phyloP scores from a whole-genome alignment of 2,797 vertebrate genomes.

The Cyprinodon diabolis region DNA sequence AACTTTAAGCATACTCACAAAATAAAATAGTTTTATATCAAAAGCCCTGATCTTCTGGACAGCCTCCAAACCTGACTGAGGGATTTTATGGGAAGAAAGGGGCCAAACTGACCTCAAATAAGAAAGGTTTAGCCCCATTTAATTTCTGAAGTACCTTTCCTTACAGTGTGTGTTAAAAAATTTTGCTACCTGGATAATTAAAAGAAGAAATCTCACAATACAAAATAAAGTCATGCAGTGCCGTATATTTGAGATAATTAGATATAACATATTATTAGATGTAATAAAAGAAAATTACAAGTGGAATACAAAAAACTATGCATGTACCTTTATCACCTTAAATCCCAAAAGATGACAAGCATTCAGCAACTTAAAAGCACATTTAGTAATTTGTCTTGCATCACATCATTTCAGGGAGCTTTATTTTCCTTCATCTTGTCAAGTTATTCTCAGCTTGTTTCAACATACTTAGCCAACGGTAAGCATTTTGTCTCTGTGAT shows the following conservation, averaged over 20 bases:
- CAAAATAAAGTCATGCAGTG: not conserved
- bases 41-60: not conserved
- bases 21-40: no score
- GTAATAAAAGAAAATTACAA: not conserved
- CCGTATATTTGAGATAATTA: not conserved
- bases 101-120: not conserved
- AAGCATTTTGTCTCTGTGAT: not conserved
- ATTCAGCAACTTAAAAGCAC: slow-evolving; percentile 4
- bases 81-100: not conserved
- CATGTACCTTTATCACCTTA: not conserved
- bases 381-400: slow-evolving; percentile 20
- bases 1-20: no score
- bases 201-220: not conserved
- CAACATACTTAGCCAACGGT: not conserved
- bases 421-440: slow-evolving; percentile 17
- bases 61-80: not conserved
- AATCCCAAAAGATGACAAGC: not conserved
- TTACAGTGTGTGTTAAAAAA: not conserved
- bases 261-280: not conserved
- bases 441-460: slow-evolving; percentile 10
- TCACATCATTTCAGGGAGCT: slow-evolving; percentile 12
- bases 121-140: slow-evolving; percentile 8
- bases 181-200: not conserved
- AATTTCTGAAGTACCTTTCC: not conserved
- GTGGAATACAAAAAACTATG: not conserved